These are phyloP conservation scores for Trachymyrmex cornetzi DNA, from an alignment of 1,140 invertebrate species.

Conservation along the genomic window DNA sequence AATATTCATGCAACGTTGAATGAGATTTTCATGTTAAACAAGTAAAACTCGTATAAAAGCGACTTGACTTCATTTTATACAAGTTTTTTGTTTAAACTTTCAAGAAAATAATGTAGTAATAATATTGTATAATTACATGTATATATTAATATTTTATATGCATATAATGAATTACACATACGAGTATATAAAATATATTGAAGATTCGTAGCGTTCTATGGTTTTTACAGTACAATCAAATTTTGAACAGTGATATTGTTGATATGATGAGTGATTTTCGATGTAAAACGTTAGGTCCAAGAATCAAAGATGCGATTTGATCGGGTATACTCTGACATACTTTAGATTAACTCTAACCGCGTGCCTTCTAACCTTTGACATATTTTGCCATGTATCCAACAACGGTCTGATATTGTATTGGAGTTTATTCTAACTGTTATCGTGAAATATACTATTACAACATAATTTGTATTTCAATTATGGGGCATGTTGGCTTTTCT, in stretches of 20 bases:
- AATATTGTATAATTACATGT: background rate
- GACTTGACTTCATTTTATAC: background rate
- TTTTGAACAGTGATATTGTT: background rate
- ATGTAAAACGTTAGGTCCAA: background rate
- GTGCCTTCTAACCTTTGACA: conserved; percentile 37
- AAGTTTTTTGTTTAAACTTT: background rate
- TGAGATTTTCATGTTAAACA: conserved; percentile 37
- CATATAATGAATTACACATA: background rate
- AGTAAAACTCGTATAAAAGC: background rate
- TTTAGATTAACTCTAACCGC: conserved; percentile 37
- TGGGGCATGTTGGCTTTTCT: background rate
- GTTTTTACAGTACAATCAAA: background rate
- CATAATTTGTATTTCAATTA: conserved; percentile 23
- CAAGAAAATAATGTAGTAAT: background rate
- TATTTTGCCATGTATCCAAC: conserved; percentile 7
- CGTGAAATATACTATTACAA: background rate
- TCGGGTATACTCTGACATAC: conserved; percentile 22
- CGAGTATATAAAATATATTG: background rate
- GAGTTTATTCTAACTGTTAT: conserved; percentile 14
- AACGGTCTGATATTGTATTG: background rate
- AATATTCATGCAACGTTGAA: conserved; percentile 19
- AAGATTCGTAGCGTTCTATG: background rate
- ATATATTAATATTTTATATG: background rate
- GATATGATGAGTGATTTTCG: background rate
- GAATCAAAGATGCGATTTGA: background rate